These are phyloP conservation scores for Macrobrachium rosenbergii DNA, from an alignment of 1,140 invertebrate species.

Conservation along the genomic window DNA sequence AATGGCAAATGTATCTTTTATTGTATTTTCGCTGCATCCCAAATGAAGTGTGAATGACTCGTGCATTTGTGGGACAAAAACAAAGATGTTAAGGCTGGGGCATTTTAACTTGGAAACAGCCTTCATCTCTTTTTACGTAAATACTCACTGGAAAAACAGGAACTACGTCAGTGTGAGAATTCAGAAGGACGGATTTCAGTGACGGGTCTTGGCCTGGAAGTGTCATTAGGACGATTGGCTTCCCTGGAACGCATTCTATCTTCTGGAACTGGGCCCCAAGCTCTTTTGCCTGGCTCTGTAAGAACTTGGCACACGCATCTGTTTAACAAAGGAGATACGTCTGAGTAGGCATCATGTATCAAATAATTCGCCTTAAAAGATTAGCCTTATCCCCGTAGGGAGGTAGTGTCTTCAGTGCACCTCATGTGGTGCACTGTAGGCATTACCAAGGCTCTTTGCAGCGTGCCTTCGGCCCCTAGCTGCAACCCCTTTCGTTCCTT, in stretches of 20 bases:
- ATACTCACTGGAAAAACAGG: slow-evolving; percentile 75
- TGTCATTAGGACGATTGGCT: slow-evolving; percentile 86
- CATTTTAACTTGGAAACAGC: too few relatives aligned
- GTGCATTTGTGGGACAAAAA: too few relatives aligned
- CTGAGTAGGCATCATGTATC: too few relatives aligned
- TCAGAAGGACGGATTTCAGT: slow-evolving; percentile 83
- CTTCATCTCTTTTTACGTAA: not conserved
- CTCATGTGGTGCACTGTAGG: too few relatives aligned
- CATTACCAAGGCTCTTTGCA: too few relatives aligned
- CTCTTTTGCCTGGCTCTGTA: slow-evolving; percentile 78
- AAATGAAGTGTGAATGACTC: not conserved
- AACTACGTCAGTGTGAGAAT: slow-evolving; percentile 96
- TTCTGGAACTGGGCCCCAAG: slow-evolving; percentile 77
- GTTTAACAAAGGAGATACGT: not conserved
- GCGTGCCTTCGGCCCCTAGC: too few relatives aligned
- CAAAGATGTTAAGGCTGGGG: too few relatives aligned
- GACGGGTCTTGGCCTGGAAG: slow-evolving; percentile 82
- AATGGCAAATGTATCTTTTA: not conserved
- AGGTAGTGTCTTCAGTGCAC: too few relatives aligned
- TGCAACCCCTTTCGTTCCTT: too few relatives aligned
- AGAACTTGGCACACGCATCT: slow-evolving; percentile 72
- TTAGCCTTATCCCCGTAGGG: not conserved
- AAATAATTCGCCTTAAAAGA: too few relatives aligned
- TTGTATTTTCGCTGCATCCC: too few relatives aligned
- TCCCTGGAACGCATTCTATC: slow-evolving; percentile 75